Percentiles rank a stretch among this genome's conserved stretches.
These are phyloP conservation scores for Globicephala melas DNA, from an alignment of 2,113 vertebrate species.

Conservation along the genomic window DNA sequence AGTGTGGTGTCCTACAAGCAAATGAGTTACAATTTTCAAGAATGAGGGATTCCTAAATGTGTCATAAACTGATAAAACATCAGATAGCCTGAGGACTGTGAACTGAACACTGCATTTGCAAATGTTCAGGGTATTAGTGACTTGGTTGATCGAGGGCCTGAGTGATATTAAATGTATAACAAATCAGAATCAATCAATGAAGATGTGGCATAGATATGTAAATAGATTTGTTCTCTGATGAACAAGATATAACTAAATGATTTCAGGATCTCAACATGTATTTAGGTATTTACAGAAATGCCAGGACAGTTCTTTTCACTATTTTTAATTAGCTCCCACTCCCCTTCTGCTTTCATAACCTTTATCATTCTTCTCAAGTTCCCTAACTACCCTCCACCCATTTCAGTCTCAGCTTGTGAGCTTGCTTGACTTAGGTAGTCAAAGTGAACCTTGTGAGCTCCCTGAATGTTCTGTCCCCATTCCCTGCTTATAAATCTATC, in stretches of 20 bases:
- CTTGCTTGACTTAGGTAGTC: neutral
- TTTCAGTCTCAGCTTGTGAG: neutral
- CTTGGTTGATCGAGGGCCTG: neutral
- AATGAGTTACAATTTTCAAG: neutral
- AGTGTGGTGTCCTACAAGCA: neutral
- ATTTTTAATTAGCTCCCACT: neutral
- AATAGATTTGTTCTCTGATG: neutral
- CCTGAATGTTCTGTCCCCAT: neutral
- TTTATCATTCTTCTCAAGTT: neutral
- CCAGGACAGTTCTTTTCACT: neutral
- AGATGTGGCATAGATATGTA: neutral
- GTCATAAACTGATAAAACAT: neutral
- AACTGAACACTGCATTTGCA: neutral
- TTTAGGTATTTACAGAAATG: conserved; percentile 10
- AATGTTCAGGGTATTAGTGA: neutral
- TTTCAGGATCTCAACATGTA: neutral
- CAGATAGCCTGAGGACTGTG: neutral
- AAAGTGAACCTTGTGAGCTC: neutral
- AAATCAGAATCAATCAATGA: neutral
- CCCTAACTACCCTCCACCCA: neutral
- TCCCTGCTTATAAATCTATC: neutral
- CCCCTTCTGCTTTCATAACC: neutral
- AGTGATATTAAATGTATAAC: neutral
- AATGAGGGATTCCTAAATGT: neutral
- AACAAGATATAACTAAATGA: neutral